Evolutionary conservation across 2,113 vertebrate species (phyloP).

Genomic region (Hippocampus barbouri): DNA sequence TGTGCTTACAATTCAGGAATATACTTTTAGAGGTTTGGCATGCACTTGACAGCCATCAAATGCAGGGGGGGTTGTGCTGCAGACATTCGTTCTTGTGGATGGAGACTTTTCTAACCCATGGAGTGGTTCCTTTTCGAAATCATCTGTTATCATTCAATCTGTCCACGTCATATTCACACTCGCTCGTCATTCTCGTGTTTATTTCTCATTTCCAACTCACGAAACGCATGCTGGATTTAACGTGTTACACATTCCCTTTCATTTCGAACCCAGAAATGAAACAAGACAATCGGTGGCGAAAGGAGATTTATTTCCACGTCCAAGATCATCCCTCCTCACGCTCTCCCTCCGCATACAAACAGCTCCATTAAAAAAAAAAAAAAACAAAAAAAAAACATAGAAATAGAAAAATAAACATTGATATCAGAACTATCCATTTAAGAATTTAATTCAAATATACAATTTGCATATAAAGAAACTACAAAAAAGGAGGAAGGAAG

Average conservation of each 20-base stretch:
- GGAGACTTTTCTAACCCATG: neutral
- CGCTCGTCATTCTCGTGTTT: neutral
- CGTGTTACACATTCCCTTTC: neutral
- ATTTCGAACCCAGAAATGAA: slow-evolving; percentile 18
- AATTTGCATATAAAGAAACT: slow-evolving; percentile 68
- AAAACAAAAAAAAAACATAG: slow-evolving; percentile 57
- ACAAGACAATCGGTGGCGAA: slow-evolving; percentile 36
- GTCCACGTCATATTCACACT: neutral
- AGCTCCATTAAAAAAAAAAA: slow-evolving; percentile 53
- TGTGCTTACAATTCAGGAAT: neutral
- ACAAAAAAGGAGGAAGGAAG: slow-evolving; percentile 44
- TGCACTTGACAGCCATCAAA: too few species aligned
- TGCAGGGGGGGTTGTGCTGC: too few species aligned
- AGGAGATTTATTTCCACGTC: slow-evolving; percentile 65
- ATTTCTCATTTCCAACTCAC: neutral
- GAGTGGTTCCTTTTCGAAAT: neutral
- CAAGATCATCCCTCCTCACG: slow-evolving; percentile 40
- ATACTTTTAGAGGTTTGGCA: neutral
- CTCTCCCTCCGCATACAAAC: slow-evolving; percentile 20
- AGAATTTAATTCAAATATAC: slow-evolving; percentile 72
- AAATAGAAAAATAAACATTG: slow-evolving; percentile 73
- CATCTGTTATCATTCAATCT: neutral
- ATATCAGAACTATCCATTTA: slow-evolving; percentile 65
- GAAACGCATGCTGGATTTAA: neutral
- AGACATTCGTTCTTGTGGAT: neutral